A percentile compares a stretch with the other conserved stretches of the same genome.
phyloP scores from a whole-genome alignment of 1,140 invertebrate species.

The Pogonognathellus flavescens region DNA sequence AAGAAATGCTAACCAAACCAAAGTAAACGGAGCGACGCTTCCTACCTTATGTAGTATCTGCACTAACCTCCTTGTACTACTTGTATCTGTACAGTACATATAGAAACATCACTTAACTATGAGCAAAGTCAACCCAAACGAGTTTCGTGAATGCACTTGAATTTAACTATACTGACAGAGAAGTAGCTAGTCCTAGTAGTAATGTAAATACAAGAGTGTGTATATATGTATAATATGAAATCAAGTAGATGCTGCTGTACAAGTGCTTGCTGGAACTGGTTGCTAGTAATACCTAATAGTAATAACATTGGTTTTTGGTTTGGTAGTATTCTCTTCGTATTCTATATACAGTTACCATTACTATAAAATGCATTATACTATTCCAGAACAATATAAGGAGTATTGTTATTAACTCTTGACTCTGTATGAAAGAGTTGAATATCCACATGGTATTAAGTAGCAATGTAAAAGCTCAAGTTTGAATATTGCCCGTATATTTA shows the following conservation, averaged over 20 bases:
- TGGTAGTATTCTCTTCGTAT: too few species aligned
- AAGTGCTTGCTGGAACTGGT: conserved; percentile 11
- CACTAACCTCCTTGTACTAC: too few species aligned
- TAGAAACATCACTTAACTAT: too few species aligned
- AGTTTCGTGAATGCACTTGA: background rate
- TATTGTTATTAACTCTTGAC: background rate
- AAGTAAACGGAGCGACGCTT: background rate
- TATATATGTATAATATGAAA: background rate
- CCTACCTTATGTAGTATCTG: too few species aligned
- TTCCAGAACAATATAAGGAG: too few species aligned
- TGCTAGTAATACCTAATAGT: background rate
- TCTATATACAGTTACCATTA: background rate
- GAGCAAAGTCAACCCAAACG: conserved; percentile 4
- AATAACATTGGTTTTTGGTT: background rate
- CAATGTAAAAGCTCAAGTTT: conserved; percentile 1
- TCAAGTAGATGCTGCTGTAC: background rate
- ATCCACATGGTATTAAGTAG: background rate
- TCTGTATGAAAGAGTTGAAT: background rate
- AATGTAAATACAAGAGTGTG: conserved; percentile 3
- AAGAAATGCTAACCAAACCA: conserved; percentile 33
- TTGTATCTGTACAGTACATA: background rate
- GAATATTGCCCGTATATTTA: conserved; percentile 17
- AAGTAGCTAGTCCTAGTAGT: too few species aligned
- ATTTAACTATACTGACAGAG: too few species aligned
- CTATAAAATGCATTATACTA: background rate